Evolutionary conservation across 2,888 invertebrate species (phyloP).

Genomic region (Arge pagana): DNA sequence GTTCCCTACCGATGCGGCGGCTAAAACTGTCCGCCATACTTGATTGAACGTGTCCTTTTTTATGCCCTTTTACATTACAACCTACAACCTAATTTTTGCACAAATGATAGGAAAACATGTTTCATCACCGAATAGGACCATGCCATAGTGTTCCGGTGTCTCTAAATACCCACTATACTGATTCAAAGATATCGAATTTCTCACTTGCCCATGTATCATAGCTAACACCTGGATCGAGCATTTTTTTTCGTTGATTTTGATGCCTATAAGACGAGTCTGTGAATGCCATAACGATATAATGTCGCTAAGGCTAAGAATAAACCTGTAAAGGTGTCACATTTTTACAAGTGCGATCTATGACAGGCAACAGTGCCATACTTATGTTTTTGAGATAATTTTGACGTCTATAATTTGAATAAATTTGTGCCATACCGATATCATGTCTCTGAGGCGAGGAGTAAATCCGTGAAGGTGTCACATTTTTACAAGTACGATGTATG

Average conservation of each 20-base stretch:
- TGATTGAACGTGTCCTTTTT: conserved; percentile 4
- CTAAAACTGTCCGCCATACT: conserved; percentile 10
- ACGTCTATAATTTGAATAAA: background rate
- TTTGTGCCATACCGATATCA: background rate
- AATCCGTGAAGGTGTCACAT: background rate
- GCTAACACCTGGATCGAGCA: background rate
- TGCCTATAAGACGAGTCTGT: background rate
- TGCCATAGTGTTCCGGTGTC: conserved; percentile 7
- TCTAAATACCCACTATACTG: conserved; percentile 2
- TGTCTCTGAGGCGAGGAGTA: background rate
- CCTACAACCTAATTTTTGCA: background rate
- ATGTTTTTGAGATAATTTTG: background rate
- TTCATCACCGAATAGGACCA: background rate
- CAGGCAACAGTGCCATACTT: background rate
- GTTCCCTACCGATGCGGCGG: conserved; percentile 10
- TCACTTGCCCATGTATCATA: background rate
- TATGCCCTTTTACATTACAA: background rate
- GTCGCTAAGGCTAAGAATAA: background rate
- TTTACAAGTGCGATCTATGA: background rate
- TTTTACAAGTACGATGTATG: background rate
- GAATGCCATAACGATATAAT: background rate
- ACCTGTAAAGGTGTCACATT: background rate
- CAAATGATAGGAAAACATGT: background rate
- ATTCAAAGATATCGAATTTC: conserved; percentile 4
- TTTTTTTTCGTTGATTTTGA: background rate